phyloP scores from a whole-genome alignment of 2,888 invertebrate genomes.

The Athalia rosae region DNA sequence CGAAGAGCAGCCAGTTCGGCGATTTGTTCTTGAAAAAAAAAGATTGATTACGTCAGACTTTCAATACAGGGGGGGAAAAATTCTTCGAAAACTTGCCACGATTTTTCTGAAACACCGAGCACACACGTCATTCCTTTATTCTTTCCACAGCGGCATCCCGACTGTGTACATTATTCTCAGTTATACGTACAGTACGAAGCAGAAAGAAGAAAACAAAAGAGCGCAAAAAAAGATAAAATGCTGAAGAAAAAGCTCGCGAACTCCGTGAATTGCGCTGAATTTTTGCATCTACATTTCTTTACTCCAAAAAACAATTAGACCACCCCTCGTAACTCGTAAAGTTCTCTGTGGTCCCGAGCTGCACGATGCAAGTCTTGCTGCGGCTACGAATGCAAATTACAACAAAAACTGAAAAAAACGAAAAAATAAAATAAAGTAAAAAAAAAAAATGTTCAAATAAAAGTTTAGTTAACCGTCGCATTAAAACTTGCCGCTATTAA shows the following conservation, averaged over 20 bases:
- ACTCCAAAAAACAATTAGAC: background rate
- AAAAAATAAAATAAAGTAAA: background rate
- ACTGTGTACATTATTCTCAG: too few species aligned
- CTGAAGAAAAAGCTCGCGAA: too few species aligned
- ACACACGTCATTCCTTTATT: background rate
- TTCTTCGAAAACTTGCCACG: background rate
- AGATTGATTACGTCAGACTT: slow-evolving; percentile 34
- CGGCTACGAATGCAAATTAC: background rate
- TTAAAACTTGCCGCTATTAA: background rate
- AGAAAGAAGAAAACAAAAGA: too few species aligned
- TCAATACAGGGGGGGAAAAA: slow-evolving; percentile 4
- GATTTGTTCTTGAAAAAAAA: slow-evolving; percentile 11
- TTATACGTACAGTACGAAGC: too few species aligned
- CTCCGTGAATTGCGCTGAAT: too few species aligned
- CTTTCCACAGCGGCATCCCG: background rate
- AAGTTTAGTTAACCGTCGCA: too few species aligned
- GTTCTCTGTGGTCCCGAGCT: background rate
- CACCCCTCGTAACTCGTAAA: background rate
- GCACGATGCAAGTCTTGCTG: background rate
- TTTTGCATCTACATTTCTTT: too few species aligned
- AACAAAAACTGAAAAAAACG: background rate
- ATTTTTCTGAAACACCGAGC: slow-evolving; percentile 3
- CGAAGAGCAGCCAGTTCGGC: background rate
- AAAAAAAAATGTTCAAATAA: too few species aligned
- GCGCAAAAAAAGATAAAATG: too few species aligned